These are phyloP conservation scores for Sinohyriopsis cumingii DNA, from an alignment of 2,888 invertebrate species.

Conservation along the genomic window DNA sequence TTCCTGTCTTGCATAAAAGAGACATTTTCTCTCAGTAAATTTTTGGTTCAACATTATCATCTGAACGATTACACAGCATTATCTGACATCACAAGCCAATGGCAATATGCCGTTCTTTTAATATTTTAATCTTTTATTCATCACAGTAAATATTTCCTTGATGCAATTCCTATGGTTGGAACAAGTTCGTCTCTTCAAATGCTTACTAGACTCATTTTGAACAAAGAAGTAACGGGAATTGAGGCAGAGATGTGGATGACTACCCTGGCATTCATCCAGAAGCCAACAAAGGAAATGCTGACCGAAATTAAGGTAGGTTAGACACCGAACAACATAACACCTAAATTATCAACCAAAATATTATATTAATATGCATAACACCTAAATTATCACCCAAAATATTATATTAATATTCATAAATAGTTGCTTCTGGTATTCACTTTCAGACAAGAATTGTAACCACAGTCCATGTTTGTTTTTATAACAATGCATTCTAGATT, in stretches of 20 bases:
- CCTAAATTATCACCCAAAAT: no score
- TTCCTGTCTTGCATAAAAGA: no score
- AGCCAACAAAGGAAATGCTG: conserved; percentile 73
- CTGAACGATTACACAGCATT: no score
- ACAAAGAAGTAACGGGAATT: conserved; percentile 77
- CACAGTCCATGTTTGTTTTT: no score
- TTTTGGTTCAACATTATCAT: no score
- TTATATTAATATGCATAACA: no score
- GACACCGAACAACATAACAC: no score
- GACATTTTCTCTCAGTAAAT: no score
- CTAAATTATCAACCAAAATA: not conserved
- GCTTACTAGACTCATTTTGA: conserved; percentile 86
- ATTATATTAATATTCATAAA: not conserved
- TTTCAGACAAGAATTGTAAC: not conserved
- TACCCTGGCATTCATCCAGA: conserved; percentile 84
- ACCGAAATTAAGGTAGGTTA: conserved; percentile 69
- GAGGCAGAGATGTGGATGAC: conserved; percentile 87
- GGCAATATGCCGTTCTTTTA: not conserved
- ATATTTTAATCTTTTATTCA: not conserved
- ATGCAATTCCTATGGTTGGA: conserved; percentile 89
- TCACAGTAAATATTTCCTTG: conserved; percentile 82
- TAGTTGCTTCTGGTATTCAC: not conserved
- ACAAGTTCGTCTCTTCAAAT: conserved; percentile 86
- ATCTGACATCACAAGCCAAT: no score
- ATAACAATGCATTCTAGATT: no score